These are phyloP conservation scores for Arrhamphus sclerolepis DNA, from an alignment of 2,797 vertebrate species.

Conservation along the genomic window DNA sequence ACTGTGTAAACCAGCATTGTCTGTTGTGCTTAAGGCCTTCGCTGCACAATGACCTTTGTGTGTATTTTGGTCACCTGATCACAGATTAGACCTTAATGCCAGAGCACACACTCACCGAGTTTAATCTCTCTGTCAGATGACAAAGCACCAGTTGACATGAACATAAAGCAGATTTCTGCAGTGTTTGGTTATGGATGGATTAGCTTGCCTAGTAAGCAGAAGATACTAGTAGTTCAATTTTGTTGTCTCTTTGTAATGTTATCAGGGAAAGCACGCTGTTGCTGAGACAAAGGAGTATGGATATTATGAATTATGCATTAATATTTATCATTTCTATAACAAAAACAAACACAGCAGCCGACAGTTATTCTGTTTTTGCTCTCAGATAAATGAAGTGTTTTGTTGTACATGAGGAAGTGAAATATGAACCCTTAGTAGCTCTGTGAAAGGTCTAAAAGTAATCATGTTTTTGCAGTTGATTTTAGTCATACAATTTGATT, in stretches of 20 bases:
- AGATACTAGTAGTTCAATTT: not conserved
- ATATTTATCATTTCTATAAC: too few species aligned
- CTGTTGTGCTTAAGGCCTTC: not conserved
- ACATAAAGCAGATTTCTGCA: constrained; percentile 9
- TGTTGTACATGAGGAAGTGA: not conserved
- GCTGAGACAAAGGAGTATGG: too few species aligned
- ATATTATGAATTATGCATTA: too few species aligned
- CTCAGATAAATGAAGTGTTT: not conserved
- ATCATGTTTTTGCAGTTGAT: not conserved
- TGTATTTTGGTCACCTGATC: constrained; percentile 36
- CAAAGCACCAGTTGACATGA: constrained; percentile 28
- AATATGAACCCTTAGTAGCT: too few species aligned
- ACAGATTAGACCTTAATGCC: constrained; percentile 34
- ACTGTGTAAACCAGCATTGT: not conserved
- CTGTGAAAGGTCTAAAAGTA: not conserved
- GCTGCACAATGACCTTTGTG: constrained; percentile 23
- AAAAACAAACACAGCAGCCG: too few species aligned
- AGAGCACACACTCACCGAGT: constrained; percentile 13
- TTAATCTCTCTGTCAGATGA: constrained; percentile 45
- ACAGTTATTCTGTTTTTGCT: too few species aligned
- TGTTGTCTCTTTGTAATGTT: not conserved
- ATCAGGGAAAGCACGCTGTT: not conserved
- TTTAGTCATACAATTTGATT: not conserved
- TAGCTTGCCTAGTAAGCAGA: not conserved
- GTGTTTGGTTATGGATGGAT: not conserved